phyloP scores from a whole-genome alignment of 2,888 invertebrate genomes.

The Heliconius cydno region DNA sequence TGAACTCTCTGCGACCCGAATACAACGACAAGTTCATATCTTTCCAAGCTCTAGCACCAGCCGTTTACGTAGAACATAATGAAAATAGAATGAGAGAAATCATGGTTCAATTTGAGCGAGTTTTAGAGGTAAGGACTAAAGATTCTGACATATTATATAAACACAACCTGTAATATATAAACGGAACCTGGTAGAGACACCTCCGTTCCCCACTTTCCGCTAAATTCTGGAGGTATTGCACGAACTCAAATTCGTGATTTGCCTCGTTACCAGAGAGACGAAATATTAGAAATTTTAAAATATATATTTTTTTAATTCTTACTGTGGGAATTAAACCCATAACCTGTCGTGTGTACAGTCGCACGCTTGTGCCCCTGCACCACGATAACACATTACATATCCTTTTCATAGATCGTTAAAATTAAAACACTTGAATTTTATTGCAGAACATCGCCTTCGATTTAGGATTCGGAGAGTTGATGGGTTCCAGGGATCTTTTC shows the following conservation, averaged over 20 bases:
- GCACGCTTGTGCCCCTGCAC: too few species aligned
- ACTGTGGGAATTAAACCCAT: too few species aligned
- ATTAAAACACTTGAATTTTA: not conserved
- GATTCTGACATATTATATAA: not conserved
- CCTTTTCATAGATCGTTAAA: not conserved
- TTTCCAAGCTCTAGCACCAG: slow-evolving; percentile 72
- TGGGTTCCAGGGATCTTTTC: slow-evolving; percentile 67
- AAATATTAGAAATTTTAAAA: too few species aligned
- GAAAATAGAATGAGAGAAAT: slow-evolving; percentile 46
- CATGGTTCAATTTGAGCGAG: slow-evolving; percentile 34
- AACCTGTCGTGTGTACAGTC: too few species aligned
- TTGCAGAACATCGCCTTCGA: slow-evolving; percentile 56
- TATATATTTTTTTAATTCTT: too few species aligned
- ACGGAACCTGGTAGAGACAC: too few species aligned
- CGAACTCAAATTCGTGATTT: too few species aligned
- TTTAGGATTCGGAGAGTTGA: slow-evolving; percentile 83
- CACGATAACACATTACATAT: too few species aligned
- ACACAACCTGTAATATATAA: too few species aligned
- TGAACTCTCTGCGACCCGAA: slow-evolving; percentile 84
- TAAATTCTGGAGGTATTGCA: too few species aligned
- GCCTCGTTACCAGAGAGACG: too few species aligned
- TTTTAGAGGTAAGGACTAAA: slow-evolving; percentile 34
- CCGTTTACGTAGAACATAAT: slow-evolving; percentile 61
- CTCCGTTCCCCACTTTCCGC: too few species aligned
- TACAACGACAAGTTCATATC: slow-evolving; percentile 85